Percentiles rank a stretch among this genome's conserved stretches.
Conservation (phyloP, 2,797 vertebrate species). For the Hylomyscus alleni region DNA sequence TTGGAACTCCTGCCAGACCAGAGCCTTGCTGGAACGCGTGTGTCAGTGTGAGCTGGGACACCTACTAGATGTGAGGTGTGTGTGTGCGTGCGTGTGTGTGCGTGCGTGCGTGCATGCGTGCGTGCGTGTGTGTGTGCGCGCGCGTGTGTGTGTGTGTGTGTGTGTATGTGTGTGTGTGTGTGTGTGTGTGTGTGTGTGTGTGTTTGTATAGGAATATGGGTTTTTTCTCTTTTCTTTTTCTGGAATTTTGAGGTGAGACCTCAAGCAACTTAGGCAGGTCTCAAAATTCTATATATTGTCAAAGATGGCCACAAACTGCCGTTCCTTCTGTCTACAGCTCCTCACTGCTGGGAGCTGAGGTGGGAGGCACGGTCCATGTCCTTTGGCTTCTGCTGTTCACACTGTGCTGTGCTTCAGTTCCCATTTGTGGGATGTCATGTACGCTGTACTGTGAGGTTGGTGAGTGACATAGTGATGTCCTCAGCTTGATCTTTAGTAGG, state of each 20-base stretch:
- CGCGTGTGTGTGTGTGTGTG: too few relatives aligned
- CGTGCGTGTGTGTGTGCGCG: neutral
- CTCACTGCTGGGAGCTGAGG: neutral
- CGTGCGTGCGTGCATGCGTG: too few relatives aligned
- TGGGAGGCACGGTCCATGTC: neutral
- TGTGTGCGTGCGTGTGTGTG: too few relatives aligned
- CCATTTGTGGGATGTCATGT: neutral
- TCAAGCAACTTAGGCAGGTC: neutral
- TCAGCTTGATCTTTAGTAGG: neutral
- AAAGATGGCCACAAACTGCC: neutral
- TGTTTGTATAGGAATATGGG: too few relatives aligned
- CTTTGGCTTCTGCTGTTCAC: neutral
- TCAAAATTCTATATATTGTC: neutral
- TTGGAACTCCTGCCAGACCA: neutral
- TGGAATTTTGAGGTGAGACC: neutral
- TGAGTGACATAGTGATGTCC: neutral
- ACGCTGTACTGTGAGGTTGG: neutral
- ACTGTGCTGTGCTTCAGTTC: neutral
- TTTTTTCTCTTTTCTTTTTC: neutral
- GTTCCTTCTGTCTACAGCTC: neutral
- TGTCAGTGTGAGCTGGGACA: too few relatives aligned
- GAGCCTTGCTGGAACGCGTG: fast-evolving
- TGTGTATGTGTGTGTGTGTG: neutral
- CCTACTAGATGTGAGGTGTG: neutral
- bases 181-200: too few relatives aligned